These are phyloP conservation scores for Parauchenoglanis ngamensis DNA, from an alignment of 2,797 vertebrate genomes.

Conservation along the genomic window DNA sequence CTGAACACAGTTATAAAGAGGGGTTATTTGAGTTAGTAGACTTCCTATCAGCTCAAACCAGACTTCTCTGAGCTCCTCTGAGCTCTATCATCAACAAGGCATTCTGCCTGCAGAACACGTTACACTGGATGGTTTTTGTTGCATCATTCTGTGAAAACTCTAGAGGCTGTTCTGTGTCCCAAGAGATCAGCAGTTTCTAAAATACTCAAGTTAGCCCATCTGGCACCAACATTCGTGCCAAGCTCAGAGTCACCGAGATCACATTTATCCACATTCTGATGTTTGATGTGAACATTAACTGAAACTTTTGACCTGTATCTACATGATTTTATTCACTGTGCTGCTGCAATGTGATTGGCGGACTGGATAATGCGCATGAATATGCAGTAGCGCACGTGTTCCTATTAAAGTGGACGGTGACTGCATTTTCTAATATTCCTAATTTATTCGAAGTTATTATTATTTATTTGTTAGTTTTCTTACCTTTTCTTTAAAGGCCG, in stretches of 20 bases:
- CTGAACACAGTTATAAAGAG: neutral
- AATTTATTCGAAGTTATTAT: neutral
- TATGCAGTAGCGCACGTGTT: neutral
- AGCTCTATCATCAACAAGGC: neutral
- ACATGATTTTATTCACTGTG: neutral
- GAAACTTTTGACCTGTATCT: neutral
- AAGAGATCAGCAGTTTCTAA: neutral
- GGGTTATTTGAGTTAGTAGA: neutral
- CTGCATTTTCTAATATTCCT: neutral
- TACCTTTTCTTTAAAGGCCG: neutral
- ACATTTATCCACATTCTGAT: neutral
- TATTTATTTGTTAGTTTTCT: neutral
- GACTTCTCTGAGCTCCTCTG: neutral
- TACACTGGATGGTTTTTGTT: neutral
- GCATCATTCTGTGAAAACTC: neutral
- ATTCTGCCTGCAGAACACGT: neutral
- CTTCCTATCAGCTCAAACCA: neutral
- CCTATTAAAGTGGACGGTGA: neutral
- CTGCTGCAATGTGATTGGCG: neutral
- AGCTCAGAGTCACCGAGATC: constrained; percentile 2
- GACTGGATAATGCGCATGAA: neutral
- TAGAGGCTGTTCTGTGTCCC: neutral
- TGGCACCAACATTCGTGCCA: neutral
- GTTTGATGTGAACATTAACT: neutral
- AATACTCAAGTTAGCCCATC: neutral